phyloP scores from a whole-genome alignment of 1,140 invertebrate species.

The Drosophila rhopaloa region DNA sequence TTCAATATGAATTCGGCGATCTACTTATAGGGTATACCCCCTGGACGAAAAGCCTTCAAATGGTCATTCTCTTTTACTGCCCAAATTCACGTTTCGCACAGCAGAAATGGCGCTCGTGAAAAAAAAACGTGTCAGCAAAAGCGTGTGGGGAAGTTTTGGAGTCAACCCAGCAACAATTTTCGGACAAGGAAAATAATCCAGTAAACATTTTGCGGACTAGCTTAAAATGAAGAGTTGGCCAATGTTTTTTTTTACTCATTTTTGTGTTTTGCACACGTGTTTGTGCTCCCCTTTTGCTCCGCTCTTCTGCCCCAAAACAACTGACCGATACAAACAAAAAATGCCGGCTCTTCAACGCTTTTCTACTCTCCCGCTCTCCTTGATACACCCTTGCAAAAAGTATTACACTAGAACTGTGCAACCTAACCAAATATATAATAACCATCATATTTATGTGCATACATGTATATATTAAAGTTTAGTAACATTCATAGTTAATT shows the following conservation, averaged over 20 bases:
- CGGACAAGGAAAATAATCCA: slow-evolving; percentile 25
- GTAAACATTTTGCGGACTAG: slow-evolving; percentile 1
- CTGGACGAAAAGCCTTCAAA: neutral
- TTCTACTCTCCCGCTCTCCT: slow-evolving; percentile 1
- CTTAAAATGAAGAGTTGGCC: neutral
- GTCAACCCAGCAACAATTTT: slow-evolving; percentile 27
- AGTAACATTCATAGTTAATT: no score
- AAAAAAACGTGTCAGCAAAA: slow-evolving; percentile 46
- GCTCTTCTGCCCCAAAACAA: slow-evolving; percentile 12
- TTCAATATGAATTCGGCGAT: neutral
- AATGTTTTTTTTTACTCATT: neutral
- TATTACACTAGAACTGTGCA: neutral
- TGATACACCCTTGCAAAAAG: neutral
- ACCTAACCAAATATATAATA: neutral
- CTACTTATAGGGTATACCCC: slow-evolving; percentile 14
- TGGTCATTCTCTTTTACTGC: slow-evolving; percentile 17
- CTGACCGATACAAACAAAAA: slow-evolving; percentile 22
- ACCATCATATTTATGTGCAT: no score
- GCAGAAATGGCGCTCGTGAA: slow-evolving; percentile 17
- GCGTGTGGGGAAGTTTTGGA: slow-evolving; percentile 26
- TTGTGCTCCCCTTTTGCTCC: slow-evolving; percentile 16
- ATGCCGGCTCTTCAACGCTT: neutral
- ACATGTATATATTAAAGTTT: no score
- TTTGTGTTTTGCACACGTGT: slow-evolving; percentile 27
- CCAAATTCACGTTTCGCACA: slow-evolving; percentile 37